Evolutionary conservation across 1,140 invertebrate genomes (phyloP).

Genomic region (Eubasilissa regina): DNA sequence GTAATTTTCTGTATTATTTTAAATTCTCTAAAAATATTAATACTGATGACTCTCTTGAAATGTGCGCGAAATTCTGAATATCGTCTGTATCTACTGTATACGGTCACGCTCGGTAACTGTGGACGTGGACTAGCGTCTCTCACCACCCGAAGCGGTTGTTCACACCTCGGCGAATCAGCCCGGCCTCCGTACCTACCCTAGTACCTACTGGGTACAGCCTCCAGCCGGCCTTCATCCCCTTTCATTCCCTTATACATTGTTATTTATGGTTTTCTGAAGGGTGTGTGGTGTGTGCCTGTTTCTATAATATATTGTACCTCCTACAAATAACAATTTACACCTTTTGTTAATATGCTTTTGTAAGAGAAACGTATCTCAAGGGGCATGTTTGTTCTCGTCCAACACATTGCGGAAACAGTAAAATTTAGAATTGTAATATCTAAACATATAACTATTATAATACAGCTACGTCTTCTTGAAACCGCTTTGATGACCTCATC

Average conservation of each 20-base stretch:
- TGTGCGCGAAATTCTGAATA: too few relatives aligned
- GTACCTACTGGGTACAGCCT: too few relatives aligned
- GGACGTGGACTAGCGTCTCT: too few relatives aligned
- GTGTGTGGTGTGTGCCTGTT: constrained; percentile 18
- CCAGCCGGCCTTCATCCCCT: constrained; percentile 30
- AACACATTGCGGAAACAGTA: constrained; percentile 20
- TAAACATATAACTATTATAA: neutral
- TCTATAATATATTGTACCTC: constrained; percentile 1
- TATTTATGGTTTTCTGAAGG: constrained; percentile 27
- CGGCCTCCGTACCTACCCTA: too few relatives aligned
- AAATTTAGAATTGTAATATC: neutral
- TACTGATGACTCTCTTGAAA: too few relatives aligned
- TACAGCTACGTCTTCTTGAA: constrained; percentile 2
- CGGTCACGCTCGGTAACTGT: too few relatives aligned
- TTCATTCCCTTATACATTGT: neutral
- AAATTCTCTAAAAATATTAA: too few relatives aligned
- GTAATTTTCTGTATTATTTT: too few relatives aligned
- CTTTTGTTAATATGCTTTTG: constrained; percentile 43
- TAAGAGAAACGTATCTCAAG: neutral
- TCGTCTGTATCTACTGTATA: too few relatives aligned
- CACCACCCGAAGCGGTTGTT: too few relatives aligned
- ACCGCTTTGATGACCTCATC: constrained; percentile 28
- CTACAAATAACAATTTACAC: constrained; percentile 40
- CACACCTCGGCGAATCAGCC: too few relatives aligned
- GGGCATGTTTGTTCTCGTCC: constrained; percentile 16